These are phyloP conservation scores for Tipula unca DNA, from an alignment of 2,888 invertebrate species.

Conservation along the genomic window DNA sequence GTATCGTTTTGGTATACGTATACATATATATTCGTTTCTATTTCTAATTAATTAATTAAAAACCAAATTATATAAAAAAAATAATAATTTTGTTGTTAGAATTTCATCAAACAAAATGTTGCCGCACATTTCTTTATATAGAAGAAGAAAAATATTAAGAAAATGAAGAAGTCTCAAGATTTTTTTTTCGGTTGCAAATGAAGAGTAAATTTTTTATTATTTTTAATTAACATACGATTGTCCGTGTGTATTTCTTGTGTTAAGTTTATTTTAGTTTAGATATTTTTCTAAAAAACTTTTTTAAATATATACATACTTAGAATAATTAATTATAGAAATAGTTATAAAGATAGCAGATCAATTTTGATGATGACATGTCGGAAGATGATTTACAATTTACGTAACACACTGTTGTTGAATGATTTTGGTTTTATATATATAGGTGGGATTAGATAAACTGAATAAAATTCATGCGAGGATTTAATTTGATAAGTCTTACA, in stretches of 20 bases:
- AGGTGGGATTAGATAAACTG: not conserved
- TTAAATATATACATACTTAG: not conserved
- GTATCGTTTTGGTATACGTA: not conserved
- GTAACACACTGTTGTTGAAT: not conserved
- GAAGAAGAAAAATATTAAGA: not conserved
- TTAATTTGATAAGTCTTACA: not conserved
- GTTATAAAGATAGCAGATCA: not conserved
- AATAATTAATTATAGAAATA: not conserved
- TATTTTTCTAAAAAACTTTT: not conserved
- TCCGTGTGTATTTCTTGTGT: not conserved
- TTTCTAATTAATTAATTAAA: not conserved
- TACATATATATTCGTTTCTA: not conserved
- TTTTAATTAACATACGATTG: not conserved
- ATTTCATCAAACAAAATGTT: not conserved
- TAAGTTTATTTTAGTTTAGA: not conserved
- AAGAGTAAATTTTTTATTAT: not conserved
- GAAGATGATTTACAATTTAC: not conserved
- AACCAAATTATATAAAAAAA: not conserved
- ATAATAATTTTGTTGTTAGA: not conserved
- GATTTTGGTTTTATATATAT: not conserved
- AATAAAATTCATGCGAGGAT: too few species aligned
- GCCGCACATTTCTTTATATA: not conserved
- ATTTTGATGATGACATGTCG: not conserved
- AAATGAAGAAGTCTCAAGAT: not conserved
- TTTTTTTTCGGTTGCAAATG: not conserved